These are phyloP conservation scores for Pardosa pseudoannulata DNA, from an alignment of 2,888 invertebrate species.

Conservation along the genomic window DNA sequence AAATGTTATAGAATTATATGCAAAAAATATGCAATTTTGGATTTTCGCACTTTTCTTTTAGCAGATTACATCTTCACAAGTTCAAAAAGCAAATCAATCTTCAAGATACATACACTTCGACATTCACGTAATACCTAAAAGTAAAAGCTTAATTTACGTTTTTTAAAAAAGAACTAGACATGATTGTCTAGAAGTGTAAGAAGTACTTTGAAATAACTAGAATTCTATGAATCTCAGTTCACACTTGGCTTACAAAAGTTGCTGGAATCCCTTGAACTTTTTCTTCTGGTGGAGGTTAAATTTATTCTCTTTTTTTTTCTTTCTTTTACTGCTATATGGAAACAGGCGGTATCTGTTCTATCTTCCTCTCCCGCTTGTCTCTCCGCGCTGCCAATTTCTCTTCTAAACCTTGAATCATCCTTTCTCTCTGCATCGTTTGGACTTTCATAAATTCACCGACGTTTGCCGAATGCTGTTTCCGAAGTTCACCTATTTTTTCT, in stretches of 20 bases:
- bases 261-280: background rate
- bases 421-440: slow-evolving; percentile 49
- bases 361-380: slow-evolving; percentile 52
- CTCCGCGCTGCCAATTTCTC: slow-evolving; percentile 62
- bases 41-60: too few relatives aligned
- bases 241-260: background rate
- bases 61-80: too few relatives aligned
- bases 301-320: too few relatives aligned
- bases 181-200: background rate
- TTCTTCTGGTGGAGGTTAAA: too few relatives aligned
- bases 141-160: background rate
- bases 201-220: background rate
- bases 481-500: slow-evolving; percentile 69
- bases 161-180: background rate
- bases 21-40: too few relatives aligned
- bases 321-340: slow-evolving; percentile 44
- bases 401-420: slow-evolving; percentile 64
- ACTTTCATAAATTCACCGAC: slow-evolving; percentile 66
- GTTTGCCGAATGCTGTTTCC: slow-evolving; percentile 60
- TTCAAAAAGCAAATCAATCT: too few relatives aligned
- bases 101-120: too few relatives aligned
- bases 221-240: background rate
- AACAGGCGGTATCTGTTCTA: slow-evolving; percentile 64
- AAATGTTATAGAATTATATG: too few relatives aligned
- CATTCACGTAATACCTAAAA: too few relatives aligned